Evolutionary conservation across 2,888 invertebrate species (phyloP), one percentile per base, ranked within the genome.

Genomic region (Gasteruption jaculator): DNA sequence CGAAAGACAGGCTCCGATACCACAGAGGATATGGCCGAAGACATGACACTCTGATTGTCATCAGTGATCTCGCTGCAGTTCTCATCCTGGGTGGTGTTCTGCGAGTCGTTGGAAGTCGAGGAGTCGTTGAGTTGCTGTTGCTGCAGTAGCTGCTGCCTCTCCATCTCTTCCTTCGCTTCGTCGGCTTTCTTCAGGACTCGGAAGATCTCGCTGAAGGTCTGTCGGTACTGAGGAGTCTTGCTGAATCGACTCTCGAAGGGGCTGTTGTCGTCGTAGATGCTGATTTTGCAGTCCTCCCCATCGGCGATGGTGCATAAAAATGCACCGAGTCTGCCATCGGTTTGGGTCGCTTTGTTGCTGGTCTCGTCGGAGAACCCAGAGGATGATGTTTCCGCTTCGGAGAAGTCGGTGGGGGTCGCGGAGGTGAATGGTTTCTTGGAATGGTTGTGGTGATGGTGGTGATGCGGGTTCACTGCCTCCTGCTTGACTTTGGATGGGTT

Each of bases 361-460:
- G 86, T 88, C 68, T 90, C 90, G 60, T 90, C 91, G 1, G 85
- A 82, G 65, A 86, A 90, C 7, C 86, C 88, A 1, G 89, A 89
- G 11, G 88, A 88, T 15, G 85, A 85, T 0, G 90, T 89, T 67
- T 89, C 90, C 1, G 88, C 85, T 68, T 89, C 89, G 1, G 88
- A 89, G 60, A 88, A 88, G 66, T 88, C 89, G 0, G 82, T 82
- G 1, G 88, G 87, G 1, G 88, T 87, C 50, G 81, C 81, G 10
- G 86, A 83, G 57, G n/a, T n/a, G 20, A 65, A 63, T 30, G 52
- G 56, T 48, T 62, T 67, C 44, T 65, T 67, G 3, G 22, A 0
- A 14, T 7, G 22, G 34, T 16, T 24, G 34, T 30, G 19, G 27
- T 5, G 12, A 12, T 12, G 18, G 40, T 5, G 37, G 18, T 4